Evolutionary conservation across 2,797 vertebrate species (phyloP).

Genomic region (Aphelocoma californica): DNA sequence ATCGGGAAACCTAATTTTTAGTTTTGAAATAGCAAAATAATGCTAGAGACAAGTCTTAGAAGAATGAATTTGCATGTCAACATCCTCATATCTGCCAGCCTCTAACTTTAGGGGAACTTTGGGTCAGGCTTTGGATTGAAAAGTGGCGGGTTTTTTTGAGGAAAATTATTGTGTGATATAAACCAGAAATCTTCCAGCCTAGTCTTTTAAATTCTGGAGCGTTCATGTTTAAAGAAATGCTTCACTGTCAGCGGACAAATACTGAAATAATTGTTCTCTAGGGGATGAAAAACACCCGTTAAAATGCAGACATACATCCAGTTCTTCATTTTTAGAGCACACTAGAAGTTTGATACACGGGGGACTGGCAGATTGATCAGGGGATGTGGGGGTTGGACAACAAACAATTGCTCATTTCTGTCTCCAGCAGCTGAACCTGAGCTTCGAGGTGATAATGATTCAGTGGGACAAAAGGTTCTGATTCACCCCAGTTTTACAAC

Average conservation of each 20-base stretch:
- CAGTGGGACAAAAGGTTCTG: rapidly evolving
- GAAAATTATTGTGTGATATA: neutral
- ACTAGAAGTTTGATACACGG: neutral
- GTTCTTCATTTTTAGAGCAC: slow-evolving; percentile 4
- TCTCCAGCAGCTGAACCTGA: neutral
- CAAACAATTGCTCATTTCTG: neutral
- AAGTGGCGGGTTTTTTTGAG: neutral
- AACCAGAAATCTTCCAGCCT: neutral
- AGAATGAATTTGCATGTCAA: neutral
- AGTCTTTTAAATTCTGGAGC: neutral
- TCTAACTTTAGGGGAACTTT: neutral
- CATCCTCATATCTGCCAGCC: neutral
- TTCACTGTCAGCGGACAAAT: slow-evolving; percentile 1
- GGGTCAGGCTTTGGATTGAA: neutral
- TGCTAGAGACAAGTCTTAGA: neutral
- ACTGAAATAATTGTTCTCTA: neutral
- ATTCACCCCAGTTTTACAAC: neutral
- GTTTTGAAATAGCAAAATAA: neutral
- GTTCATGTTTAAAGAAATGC: neutral
- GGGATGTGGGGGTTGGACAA: neutral
- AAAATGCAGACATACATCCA: slow-evolving; percentile 34
- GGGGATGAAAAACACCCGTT: neutral
- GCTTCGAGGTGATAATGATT: neutral
- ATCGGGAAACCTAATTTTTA: neutral
- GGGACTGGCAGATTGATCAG: neutral